phyloP scores from a whole-genome alignment of 2,888 invertebrate genomes.

The Myopa tessellatipennis region DNA sequence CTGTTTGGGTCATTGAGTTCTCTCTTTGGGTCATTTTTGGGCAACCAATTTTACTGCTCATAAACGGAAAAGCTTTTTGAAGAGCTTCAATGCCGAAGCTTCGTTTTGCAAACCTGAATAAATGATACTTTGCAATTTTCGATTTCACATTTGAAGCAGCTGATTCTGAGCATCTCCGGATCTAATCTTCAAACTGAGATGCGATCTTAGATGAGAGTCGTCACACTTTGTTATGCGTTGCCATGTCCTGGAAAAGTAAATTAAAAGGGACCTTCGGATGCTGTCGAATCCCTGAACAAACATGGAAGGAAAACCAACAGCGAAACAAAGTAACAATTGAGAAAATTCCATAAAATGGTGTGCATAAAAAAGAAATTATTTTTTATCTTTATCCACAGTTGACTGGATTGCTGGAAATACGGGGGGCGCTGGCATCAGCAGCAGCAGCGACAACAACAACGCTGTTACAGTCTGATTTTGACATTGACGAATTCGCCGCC shows the following conservation, averaged over 20 bases:
- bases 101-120: background rate
- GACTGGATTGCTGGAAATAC: conserved; percentile 3
- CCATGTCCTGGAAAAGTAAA: background rate
- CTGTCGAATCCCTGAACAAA: conserved; percentile 25
- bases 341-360: conserved; percentile 9
- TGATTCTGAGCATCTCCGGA: background rate
- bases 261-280: conserved; percentile 16
- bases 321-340: background rate
- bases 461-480: conserved; percentile 70
- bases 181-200: too few species aligned
- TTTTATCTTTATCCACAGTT: conserved; percentile 35
- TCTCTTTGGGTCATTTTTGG: too few species aligned
- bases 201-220: background rate
- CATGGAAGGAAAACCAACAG: conserved; percentile 6
- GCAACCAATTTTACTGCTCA: too few species aligned
- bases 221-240: background rate
- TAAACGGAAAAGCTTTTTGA: too few species aligned
- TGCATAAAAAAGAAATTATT: conserved; percentile 24
- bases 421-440: conserved; percentile 16
- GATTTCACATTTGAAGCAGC: background rate
- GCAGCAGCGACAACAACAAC: conserved; percentile 6
- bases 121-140: background rate
- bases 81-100: too few species aligned
- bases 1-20: too few species aligned
- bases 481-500: conserved; percentile 69